Percentiles rank a stretch among this genome's conserved stretches.
phyloP scores from a whole-genome alignment of 2,113 vertebrate species.

The Chloropsis hardwickii region DNA sequence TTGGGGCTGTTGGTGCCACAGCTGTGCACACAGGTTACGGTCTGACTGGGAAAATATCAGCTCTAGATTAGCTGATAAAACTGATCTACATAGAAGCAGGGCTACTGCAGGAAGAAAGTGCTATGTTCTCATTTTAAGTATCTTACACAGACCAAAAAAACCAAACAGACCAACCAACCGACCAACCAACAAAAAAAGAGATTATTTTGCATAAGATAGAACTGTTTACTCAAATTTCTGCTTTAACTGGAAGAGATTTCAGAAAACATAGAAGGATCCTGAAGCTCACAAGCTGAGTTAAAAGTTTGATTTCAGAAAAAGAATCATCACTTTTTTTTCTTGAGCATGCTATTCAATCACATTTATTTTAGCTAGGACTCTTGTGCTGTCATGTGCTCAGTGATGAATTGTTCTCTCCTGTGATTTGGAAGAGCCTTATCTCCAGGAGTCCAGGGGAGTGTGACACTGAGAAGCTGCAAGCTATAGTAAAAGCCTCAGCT shows the following conservation, averaged over 20 bases:
- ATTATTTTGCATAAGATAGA: neutral
- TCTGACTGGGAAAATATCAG: neutral
- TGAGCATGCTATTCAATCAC: neutral
- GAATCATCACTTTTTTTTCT: neutral
- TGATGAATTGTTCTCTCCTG: neutral
- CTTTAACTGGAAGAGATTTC: neutral
- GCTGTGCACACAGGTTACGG: neutral
- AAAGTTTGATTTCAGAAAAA: neutral
- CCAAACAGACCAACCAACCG: neutral
- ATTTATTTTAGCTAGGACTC: neutral
- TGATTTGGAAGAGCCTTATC: neutral
- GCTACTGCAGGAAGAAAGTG: neutral
- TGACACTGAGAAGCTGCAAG: neutral
- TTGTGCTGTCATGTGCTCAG: neutral
- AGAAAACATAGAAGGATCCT: neutral
- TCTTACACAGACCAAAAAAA: neutral
- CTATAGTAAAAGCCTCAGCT: neutral
- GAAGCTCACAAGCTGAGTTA: neutral
- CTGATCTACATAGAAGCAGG: neutral
- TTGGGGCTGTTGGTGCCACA: neutral
- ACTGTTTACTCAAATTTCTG: neutral
- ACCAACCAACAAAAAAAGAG: neutral
- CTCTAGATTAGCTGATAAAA: neutral
- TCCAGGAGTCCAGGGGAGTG: neutral
- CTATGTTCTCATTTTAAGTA: neutral